Evolutionary conservation across 2,113 vertebrate species (phyloP).

Genomic region (Onychostruthus taczanowskii): DNA sequence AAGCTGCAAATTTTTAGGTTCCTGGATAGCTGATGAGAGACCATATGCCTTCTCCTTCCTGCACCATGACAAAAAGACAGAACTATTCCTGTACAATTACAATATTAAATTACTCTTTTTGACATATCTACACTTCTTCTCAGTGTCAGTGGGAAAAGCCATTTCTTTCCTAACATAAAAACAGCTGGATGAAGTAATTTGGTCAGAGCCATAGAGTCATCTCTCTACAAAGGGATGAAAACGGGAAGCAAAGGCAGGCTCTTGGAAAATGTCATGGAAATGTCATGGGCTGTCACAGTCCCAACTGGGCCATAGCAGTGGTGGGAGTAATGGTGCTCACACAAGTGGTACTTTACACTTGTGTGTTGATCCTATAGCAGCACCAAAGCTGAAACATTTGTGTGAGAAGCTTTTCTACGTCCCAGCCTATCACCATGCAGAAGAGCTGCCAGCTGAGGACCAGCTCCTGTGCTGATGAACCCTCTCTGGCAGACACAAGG

Average conservation of each 20-base stretch:
- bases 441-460: background rate
- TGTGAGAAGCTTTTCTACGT: background rate
- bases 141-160: background rate
- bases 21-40: background rate
- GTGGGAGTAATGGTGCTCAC: background rate
- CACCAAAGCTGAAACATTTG: background rate
- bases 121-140: background rate
- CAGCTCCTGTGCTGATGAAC: background rate
- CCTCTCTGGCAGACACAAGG: background rate
- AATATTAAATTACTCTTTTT: background rate
- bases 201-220: background rate
- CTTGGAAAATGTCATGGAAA: fast-evolving
- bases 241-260: background rate
- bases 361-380: background rate
- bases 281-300: background rate
- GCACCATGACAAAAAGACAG: background rate
- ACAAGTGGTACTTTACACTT: background rate
- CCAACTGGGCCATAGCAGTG: no score
- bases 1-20: background rate
- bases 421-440: background rate
- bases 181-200: background rate
- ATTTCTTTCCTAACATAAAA: background rate
- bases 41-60: background rate
- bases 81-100: background rate
- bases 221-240: background rate